A percentile compares a stretch with the other conserved stretches of the same genome.
These are phyloP conservation scores for Pipistrellus pygmaeus DNA, from an alignment of 2,797 vertebrate species.

Conservation along the genomic window DNA sequence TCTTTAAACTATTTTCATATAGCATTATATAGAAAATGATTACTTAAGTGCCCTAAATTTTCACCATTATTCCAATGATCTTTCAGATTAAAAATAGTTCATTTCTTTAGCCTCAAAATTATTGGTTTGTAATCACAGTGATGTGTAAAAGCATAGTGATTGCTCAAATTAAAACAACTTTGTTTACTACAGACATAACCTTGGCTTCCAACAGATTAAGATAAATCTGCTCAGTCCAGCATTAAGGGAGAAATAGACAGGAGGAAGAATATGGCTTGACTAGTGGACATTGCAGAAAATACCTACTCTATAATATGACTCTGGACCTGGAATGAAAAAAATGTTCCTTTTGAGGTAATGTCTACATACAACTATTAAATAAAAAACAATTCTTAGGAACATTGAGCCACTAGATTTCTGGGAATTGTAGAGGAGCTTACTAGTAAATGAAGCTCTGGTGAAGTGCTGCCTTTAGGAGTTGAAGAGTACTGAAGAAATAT, in stretches of 20 bases:
- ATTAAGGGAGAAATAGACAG: neutral
- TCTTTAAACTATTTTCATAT: neutral
- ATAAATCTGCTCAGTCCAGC: neutral
- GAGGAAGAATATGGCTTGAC: neutral
- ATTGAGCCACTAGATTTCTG: neutral
- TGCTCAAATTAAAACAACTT: constrained; percentile 1
- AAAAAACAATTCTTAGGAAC: neutral
- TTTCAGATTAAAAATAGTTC: neutral
- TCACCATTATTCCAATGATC: neutral
- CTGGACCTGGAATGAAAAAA: constrained; percentile 28
- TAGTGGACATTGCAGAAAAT: neutral
- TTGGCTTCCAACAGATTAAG: constrained; percentile 21
- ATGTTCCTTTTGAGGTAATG: constrained; percentile 26
- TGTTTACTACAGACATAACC: neutral
- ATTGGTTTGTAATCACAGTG: neutral
- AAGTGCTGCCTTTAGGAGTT: neutral
- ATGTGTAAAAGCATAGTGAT: constrained; percentile 2
- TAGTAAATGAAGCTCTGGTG: neutral
- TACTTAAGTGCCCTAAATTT: neutral
- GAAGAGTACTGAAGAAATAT: neutral
- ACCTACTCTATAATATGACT: neutral
- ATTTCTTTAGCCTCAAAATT: neutral
- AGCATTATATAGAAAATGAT: neutral
- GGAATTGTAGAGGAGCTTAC: neutral
- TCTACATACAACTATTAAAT: neutral